Base-by-base conservation (phyloP, 2,113 vertebrate species). In the rabbit (Oryctolagus cuniculus) region DNA sequence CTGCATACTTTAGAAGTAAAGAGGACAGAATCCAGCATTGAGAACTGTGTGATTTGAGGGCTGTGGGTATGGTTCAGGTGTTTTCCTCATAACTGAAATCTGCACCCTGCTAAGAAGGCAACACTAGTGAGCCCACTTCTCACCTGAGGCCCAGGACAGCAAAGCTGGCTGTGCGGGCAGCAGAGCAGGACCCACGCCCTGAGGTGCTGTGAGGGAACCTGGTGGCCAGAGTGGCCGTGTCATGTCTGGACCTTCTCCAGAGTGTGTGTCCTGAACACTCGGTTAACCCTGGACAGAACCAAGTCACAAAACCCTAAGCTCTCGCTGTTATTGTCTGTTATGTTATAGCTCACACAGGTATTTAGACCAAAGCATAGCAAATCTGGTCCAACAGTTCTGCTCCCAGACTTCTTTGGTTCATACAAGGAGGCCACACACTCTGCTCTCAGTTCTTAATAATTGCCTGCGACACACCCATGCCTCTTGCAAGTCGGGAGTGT, bases 381-480 rank as follows among this genome's bases (percentile, higher is more conserved):
- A 67, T 64, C n/a, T 80, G 36, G 29, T 66, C 17, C 83, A 81
- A 79, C 44, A 36, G 55, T 58, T 93, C 12, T 51, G 10, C 64
- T 69, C 58, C 19, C 29, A 91, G 31, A 84, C 63, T 89, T 73
- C 63, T 80, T 94, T 72, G 69, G 90, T 87, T 2, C 66, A 31
- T 77, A 89, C 81, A 90, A 55, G 63, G 90, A 92, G 34, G 73
- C 78, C 73, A 92, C 27, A 24, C 31, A 31, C 24, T 58, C 29
- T 34, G 66, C 3, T 61, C 44, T 31, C 8, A 31, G 5, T 72
- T 85, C 74, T 27, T 79, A 29, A 53, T 64, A 79, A 82, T 73
- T 55, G 55, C 70, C 96, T 89, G 89, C 80, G 85, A 81, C 74
- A n/a, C 93, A 24, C 58, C 64, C 80, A 67, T 44, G 51, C 5